phyloP scores from a whole-genome alignment of 2,797 vertebrate species.

The Propithecus perrieri region DNA sequence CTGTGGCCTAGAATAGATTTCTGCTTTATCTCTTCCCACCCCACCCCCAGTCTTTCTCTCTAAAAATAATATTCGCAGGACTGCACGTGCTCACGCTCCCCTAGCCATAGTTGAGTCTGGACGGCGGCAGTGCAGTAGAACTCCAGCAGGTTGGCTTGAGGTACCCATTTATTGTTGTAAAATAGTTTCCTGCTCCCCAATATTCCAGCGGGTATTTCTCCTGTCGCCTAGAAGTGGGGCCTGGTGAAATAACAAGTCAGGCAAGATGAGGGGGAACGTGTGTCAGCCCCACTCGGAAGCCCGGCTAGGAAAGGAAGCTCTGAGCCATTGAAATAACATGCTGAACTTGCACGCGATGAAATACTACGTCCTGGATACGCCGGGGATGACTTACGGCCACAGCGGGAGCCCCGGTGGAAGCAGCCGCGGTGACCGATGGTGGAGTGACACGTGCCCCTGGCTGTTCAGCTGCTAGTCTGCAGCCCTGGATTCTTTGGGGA shows the following conservation, averaged over 20 bases:
- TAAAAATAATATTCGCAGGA: background rate
- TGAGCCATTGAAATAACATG: background rate
- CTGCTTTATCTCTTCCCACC: background rate
- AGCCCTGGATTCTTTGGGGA: background rate
- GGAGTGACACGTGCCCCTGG: rapidly evolving
- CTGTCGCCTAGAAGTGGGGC: background rate
- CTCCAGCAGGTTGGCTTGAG: background rate
- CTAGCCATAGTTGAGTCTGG: background rate
- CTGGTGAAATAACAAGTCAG: background rate
- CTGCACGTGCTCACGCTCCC: background rate
- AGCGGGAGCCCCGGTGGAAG: background rate
- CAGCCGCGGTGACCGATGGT: background rate
- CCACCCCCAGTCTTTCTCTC: background rate
- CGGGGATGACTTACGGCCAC: background rate
- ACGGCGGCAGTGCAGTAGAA: background rate
- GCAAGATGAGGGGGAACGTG: background rate
- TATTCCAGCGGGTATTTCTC: background rate
- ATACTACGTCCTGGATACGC: background rate
- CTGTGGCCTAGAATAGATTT: background rate
- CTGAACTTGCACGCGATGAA: background rate
- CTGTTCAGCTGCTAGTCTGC: background rate
- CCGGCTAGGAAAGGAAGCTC: background rate
- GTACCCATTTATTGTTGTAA: background rate
- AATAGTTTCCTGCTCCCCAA: constrained; percentile 5
- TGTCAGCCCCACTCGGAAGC: background rate